Base-by-base conservation (phyloP, 2,888 invertebrate genomes). In the Orchesella flavescens region DNA sequence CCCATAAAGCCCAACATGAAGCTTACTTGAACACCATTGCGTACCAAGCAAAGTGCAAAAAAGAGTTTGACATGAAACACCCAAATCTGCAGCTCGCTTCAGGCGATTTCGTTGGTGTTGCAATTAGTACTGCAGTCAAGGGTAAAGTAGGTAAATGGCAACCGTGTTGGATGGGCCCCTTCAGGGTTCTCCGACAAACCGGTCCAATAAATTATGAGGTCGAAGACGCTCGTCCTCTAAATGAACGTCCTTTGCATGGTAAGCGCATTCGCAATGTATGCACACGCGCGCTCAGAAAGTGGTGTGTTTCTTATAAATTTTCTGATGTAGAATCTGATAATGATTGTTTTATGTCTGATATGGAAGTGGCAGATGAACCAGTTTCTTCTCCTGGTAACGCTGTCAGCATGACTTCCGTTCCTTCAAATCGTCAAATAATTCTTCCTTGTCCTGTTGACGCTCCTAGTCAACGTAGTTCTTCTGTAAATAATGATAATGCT, bases 141-240 rank as follows among this genome's bases (percentile, higher is more conserved):
- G 63, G 63, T n/a, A 61, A 61, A 61, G 74, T 74, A 1, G 23
- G 23, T 9, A 74, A 74, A 23, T 74, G 74, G 74, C 63, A 74
- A 17, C 61, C 61, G 7, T 1, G 24, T 0, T 74, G 63, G 61
- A 61, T 63, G 23, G 74, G 63, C 3, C 74, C n/a, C 74, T 34
- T 34, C 34, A 34, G 34, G 7, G 34, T 34, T 7, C 34, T 34
- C 34, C 34, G 34, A 7, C 34, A 34, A 34, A 34, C 34, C 7
- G 34, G 34, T 34, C 2, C 7, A 4, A 34, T 34, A 72, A n/a
- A 23, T 10, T 72, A 72, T 12, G 15, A 59, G n/a, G 72, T 72
- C 4, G 44, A 34, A n/a, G 72, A 72, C n/a, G 59, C n/a, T 10
- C 13, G 72, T 12, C 55, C 57, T 17, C 0, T 19, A 10, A 10